Evolutionary conservation across 2,113 vertebrate species (phyloP).

Genomic region (human (Homo sapiens)): GRCh38 chr11:40756001-40756500

Average conservation of each 20-base stretch:
- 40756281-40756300: background rate
- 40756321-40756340: background rate
- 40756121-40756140: too few species aligned
- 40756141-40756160: background rate
- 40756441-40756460: background rate
- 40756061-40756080: background rate
- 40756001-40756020: background rate
- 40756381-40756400: background rate
- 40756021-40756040: background rate
- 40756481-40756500: background rate
- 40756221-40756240: background rate
- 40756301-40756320: background rate
- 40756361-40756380: background rate
- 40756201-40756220: background rate
- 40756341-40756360: background rate
- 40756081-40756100: background rate
- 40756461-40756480: background rate
- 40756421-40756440: constrained; percentile 19
- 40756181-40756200: background rate
- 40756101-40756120: background rate
- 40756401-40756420: background rate
- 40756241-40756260: background rate
- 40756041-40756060: background rate
- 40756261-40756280: background rate
- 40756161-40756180: background rate